Evolutionary conservation across 2,797 vertebrate genomes (phyloP).

Genomic region (Esox lucius): DNA sequence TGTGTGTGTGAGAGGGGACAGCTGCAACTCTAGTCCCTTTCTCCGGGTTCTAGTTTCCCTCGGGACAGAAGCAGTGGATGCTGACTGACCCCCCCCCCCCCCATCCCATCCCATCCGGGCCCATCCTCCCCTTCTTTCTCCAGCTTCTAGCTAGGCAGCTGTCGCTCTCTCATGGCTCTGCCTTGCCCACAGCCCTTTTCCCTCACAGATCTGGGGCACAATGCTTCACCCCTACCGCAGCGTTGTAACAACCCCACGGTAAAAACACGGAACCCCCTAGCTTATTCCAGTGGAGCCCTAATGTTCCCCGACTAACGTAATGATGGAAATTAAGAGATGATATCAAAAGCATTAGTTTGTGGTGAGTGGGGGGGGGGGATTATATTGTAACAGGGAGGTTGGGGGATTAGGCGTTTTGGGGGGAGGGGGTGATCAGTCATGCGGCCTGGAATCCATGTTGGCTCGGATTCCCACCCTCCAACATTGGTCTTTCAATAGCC

Average conservation of each 20-base stretch:
- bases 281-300: conserved; percentile 3
- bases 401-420: not conserved
- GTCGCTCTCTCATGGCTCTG: conserved; percentile 62
- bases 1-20: conserved; percentile 45
- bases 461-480: conserved; percentile 49
- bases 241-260: conserved; percentile 21
- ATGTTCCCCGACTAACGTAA: conserved; percentile 7
- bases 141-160: conserved; percentile 65
- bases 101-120: not conserved
- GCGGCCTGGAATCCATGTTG: conserved; percentile 8
- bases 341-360: conserved; percentile 5
- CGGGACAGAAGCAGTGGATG: conserved; percentile 59
- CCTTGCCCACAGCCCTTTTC: conserved; percentile 18
- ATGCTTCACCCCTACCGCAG: conserved; percentile 30
- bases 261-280: not conserved
- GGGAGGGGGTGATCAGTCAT: not conserved
- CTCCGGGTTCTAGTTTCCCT: conserved; percentile 56
- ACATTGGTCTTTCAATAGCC: conserved; percentile 58
- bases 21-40: conserved; percentile 67
- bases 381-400: not conserved
- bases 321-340: conserved; percentile 17
- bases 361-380: conserved; percentile 13
- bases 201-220: conserved; percentile 57
- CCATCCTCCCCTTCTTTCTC: conserved; percentile 9
- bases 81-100: conserved; percentile 48